Evolutionary conservation across 2,797 vertebrate species (phyloP), one percentile per base, ranked within the genome.

Genomic region (Iguana delicatissima): DNA sequence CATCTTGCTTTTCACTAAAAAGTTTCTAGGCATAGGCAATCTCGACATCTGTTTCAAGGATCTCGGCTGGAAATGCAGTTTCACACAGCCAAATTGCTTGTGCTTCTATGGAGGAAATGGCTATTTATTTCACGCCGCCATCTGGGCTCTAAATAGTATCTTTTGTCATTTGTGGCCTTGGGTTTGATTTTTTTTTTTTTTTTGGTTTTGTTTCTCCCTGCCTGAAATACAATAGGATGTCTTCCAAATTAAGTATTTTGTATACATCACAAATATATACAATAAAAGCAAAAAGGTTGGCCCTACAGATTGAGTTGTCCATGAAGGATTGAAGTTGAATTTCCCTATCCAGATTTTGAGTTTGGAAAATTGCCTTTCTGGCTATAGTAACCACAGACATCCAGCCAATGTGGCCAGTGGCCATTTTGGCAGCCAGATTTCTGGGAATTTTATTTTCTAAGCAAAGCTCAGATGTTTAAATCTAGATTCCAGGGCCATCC

Each of bases 111-210:
- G 95, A 97, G 97, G 96, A 97, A 97, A 97, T 12, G 93, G 96
- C 97, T 97, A 97, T 98, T 98, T 97, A 97, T 97, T 98, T 98
- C 97, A 97, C 97, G 97, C 95, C 94, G 94, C 97, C 97, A 98
- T 98, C 97, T 98, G 97, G 96, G 95, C 96, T 97, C 96, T 96
- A 96, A 97, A 97, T 93, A 97, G 95, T 89, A 94, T 96, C 95
- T 95, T 97, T 96, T 97, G 95, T 97, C 96, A 97, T 97, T 97
- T 96, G 95, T 93, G 93, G 92, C 95, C 95, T 97, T 96, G 72
- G 59, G 92, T 97, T 97, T 97, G 90, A 62, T 80, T 91, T 92
- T 96, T 46, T 46, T 80, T 91, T 92, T 96, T 46, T 46, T 46
- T 46, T 46, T 46, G 42, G 42, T 46, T 46, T 94, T 96, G 95